Conservation (phyloP, 2,113 vertebrate species). For the Microcebus ravelobensis region DNA sequence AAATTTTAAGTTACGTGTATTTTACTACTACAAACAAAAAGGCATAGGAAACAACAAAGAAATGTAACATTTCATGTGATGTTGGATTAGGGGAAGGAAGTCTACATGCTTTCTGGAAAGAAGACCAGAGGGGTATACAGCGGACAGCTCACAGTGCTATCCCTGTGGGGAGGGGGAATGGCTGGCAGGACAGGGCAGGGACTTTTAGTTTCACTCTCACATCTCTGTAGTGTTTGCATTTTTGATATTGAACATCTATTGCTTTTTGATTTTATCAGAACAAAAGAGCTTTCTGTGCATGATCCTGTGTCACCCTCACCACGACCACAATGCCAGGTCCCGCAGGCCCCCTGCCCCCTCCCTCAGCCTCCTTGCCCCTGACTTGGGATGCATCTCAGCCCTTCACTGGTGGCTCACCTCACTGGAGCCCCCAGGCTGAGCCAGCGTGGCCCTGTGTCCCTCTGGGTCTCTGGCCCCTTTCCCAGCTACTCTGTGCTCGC, state of each 20-base stretch:
- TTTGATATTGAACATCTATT: not conserved
- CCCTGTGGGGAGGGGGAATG: not conserved
- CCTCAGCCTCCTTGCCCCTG: not conserved
- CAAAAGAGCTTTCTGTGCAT: not conserved
- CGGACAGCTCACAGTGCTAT: not conserved
- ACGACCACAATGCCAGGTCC: rapidly evolving
- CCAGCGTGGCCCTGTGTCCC: no score
- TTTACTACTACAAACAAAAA: not conserved
- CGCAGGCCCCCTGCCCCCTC: not conserved
- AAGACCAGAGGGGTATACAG: not conserved
- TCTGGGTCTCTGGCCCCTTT: not conserved
- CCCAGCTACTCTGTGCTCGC: not conserved
- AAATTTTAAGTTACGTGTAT: not conserved
- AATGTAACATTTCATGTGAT: not conserved
- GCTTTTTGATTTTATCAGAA: not conserved
- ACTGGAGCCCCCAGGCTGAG: not conserved
- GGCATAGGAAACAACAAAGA: not conserved
- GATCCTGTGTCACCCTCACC: not conserved
- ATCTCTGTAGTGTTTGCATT: not conserved
- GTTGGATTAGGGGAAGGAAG: not conserved
- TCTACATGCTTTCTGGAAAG: not conserved
- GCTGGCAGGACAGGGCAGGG: not conserved
- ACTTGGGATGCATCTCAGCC: not conserved
- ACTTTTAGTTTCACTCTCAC: not conserved
- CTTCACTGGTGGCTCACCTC: not conserved